These are phyloP conservation scores for Acleris emargana DNA, from an alignment of 2,888 invertebrate species.

Conservation along the genomic window DNA sequence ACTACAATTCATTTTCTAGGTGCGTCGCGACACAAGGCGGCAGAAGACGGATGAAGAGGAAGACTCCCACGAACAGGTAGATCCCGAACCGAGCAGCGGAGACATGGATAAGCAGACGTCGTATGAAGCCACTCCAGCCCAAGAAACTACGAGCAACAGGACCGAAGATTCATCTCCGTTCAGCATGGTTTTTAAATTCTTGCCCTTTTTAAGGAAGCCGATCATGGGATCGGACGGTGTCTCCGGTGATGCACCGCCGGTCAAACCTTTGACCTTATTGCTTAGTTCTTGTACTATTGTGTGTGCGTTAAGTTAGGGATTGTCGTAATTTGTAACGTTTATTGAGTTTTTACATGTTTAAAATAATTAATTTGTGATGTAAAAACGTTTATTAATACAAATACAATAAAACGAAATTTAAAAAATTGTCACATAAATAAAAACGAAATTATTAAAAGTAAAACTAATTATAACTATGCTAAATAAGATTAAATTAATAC, in stretches of 20 bases:
- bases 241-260: too few relatives aligned
- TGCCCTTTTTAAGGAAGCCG: conserved; percentile 60
- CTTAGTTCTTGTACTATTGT: background rate
- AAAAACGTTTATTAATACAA: too few relatives aligned
- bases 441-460: too few relatives aligned
- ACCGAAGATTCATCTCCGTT: conserved; percentile 49
- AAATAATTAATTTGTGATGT: background rate
- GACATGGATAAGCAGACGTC: too few relatives aligned
- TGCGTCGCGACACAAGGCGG: conserved; percentile 44
- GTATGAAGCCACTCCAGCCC: too few relatives aligned
- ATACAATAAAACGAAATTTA: too few relatives aligned
- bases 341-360: conserved; percentile 1
- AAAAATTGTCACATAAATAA: too few relatives aligned
- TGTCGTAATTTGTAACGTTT: conserved; percentile 10
- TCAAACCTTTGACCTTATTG: too few relatives aligned
- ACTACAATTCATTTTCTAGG: conserved; percentile 42
- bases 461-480: too few relatives aligned
- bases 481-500: too few relatives aligned
- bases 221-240: too few relatives aligned
- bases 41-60: conserved; percentile 28
- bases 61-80: conserved; percentile 2
- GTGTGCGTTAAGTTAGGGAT: conserved; percentile 10
- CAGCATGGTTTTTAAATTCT: conserved; percentile 62
- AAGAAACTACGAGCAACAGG: conserved; percentile 17
- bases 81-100: background rate